phyloP scores from a whole-genome alignment of 2,888 invertebrate genomes.

The Parasteatoda lunata region DNA sequence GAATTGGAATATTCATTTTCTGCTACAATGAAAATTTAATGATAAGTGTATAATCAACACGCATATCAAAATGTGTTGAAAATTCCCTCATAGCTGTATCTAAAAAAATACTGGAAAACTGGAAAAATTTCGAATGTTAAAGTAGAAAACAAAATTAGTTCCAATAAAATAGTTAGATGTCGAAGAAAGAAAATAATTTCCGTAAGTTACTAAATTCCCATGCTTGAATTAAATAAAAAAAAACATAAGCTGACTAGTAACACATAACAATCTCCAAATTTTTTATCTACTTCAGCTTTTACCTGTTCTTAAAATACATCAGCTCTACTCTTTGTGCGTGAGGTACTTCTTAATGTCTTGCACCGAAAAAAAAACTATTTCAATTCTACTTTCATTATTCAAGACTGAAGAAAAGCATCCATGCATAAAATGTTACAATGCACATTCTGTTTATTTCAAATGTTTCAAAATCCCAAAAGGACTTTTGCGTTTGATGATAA shows the following conservation, averaged over 20 bases:
- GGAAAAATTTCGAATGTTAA: neutral
- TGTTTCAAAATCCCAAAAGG: conserved; percentile 23
- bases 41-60: no score
- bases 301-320: neutral
- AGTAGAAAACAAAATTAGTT: neutral
- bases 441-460: conserved; percentile 29
- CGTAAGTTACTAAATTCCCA: neutral
- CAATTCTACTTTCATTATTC: conserved; percentile 24
- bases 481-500: conserved; percentile 22
- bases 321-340: neutral
- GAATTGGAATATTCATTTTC: no score
- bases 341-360: conserved; percentile 21
- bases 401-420: neutral
- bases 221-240: neutral
- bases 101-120: no score
- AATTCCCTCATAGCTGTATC: no score
- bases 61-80: no score
- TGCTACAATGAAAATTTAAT: no score
- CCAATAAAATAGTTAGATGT: neutral
- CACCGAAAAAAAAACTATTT: neutral
- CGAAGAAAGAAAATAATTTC: neutral
- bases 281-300: neutral
- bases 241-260: neutral
- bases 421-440: conserved; percentile 19
- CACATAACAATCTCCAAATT: neutral